These are phyloP conservation scores for Drosophila infuscata DNA, from an alignment of 2,888 invertebrate species.

Conservation along the genomic window DNA sequence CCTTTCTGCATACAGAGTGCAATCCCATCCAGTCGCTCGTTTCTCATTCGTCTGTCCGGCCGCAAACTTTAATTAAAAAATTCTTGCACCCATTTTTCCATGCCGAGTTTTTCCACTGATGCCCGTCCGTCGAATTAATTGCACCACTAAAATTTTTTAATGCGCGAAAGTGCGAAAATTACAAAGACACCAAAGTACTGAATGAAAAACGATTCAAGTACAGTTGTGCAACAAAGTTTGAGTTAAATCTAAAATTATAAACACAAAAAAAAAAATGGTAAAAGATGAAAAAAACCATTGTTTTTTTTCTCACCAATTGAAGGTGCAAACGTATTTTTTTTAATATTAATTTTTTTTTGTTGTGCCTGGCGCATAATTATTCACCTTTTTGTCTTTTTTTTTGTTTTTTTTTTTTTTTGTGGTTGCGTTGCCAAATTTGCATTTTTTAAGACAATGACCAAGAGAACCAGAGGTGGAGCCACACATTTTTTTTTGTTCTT, in stretches of 20 bases:
- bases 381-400: slow-evolving; percentile 54
- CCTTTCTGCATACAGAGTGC: background rate
- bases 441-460: slow-evolving; percentile 73
- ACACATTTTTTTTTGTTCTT: slow-evolving; percentile 35
- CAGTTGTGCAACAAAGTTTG: slow-evolving; percentile 49
- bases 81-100: slow-evolving; percentile 72
- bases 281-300: background rate
- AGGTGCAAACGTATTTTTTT: slow-evolving; percentile 69
- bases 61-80: slow-evolving; percentile 77
- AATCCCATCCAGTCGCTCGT: slow-evolving; percentile 40
- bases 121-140: slow-evolving; percentile 67
- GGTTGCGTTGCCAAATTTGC: slow-evolving; percentile 66
- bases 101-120: slow-evolving; percentile 19
- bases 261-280: background rate
- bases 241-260: background rate
- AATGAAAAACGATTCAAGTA: slow-evolving; percentile 59
- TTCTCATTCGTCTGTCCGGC: slow-evolving; percentile 76
- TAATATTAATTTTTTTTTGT: background rate
- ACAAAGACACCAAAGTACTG: slow-evolving; percentile 57
- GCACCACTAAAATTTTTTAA: slow-evolving; percentile 76
- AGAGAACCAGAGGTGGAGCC: slow-evolving; percentile 11
- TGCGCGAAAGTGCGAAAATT: slow-evolving; percentile 78
- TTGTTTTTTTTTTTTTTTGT: slow-evolving; percentile 13
- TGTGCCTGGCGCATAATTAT: slow-evolving; percentile 62
- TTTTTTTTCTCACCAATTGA: slow-evolving; percentile 53